Base-by-base conservation (phyloP, 2,797 vertebrate genomes). In the Cossypha niveicapilla region DNA sequence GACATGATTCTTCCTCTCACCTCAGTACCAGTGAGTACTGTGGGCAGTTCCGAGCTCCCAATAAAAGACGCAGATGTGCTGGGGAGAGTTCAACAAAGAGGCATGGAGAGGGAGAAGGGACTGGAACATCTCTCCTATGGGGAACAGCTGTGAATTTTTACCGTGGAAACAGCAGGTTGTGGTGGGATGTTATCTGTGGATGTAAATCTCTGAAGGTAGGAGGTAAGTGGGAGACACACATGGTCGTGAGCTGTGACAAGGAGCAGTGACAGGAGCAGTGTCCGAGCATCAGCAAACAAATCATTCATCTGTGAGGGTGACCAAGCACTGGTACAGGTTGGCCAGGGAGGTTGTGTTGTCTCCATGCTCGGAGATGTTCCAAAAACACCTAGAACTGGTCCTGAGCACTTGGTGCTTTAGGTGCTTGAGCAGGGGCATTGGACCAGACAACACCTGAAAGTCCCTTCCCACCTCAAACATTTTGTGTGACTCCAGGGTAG, bases 1-100 rank as follows among this genome's bases (percentile, higher is more conserved):
- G 50, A 73, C 21, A 5, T 30, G 41, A 72, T 39, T 13, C 67
- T 41, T 57, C 51, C 60, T 22, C 15, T n/a, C n/a, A 25, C 2
- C 30, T 48, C 42, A 34, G 21, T 4, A 9, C 10, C 6, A 7
- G 16, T 19, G 34, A 47, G 15, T 3, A 16, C 34, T 0, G 0
- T 23, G 67, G 34, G 41, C 35, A 16, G 19, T 47, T 28, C 28
- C 62, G 67, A 48, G 35, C 42, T 35, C 53, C 15, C 45, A 45
- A 28, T 7, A 13, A 18, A 50, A 32, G 18, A 18, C 18, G 15
- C 27, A 37, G 34, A 6, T 16, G 5, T 23, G 10, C 37, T 16
- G 35, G 44, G 18, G 11, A 42, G 13, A 42, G 35, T 10, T 50
- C 35, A 50, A 1, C 30, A 30, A 30, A 34, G 25, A 2, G 23